A percentile compares a stretch with the other conserved stretches of the same genome.
Evolutionary conservation across 2,888 invertebrate genomes (phyloP).

Genomic region (Leucoma salicis): DNA sequence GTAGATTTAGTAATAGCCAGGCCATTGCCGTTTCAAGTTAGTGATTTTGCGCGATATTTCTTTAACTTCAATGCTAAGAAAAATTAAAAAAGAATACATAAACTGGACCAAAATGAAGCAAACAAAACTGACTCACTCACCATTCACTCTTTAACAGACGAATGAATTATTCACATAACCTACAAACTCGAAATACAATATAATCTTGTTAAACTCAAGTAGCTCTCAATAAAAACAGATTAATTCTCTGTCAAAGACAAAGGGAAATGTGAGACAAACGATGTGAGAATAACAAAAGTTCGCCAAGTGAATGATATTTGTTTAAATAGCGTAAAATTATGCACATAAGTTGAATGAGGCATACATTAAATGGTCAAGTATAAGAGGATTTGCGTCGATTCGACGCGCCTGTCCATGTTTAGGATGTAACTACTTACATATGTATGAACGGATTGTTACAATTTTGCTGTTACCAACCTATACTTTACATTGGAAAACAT

Average conservation of each 20-base stretch:
- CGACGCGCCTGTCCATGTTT: constrained; percentile 44
- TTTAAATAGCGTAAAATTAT: constrained; percentile 60
- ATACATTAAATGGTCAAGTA: constrained; percentile 50
- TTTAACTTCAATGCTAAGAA: too few relatives aligned
- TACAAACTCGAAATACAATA: constrained; percentile 24
- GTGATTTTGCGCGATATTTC: too few relatives aligned
- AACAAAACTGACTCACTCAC: constrained; percentile 3
- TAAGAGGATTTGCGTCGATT: constrained; percentile 62
- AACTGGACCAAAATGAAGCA: background rate
- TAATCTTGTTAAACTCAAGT: constrained; percentile 13
- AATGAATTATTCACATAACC: constrained; percentile 30
- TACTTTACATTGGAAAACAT: too few relatives aligned
- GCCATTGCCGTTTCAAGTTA: too few relatives aligned
- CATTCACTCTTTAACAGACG: constrained; percentile 2
- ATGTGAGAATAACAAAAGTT: constrained; percentile 29
- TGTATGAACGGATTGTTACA: constrained; percentile 31
- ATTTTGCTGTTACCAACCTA: constrained; percentile 28
- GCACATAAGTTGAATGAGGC: constrained; percentile 47
- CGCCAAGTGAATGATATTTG: constrained; percentile 39
- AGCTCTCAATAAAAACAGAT: constrained; percentile 39
- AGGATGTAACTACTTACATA: constrained; percentile 29
- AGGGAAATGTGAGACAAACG: constrained; percentile 23
- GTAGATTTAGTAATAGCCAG: too few relatives aligned
- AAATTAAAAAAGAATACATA: too few relatives aligned
- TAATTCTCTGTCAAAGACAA: constrained; percentile 46